Evolutionary conservation across 2,113 vertebrate species (phyloP), one percentile per base, ranked within the genome.

Genomic region (Channa maculata): DNA sequence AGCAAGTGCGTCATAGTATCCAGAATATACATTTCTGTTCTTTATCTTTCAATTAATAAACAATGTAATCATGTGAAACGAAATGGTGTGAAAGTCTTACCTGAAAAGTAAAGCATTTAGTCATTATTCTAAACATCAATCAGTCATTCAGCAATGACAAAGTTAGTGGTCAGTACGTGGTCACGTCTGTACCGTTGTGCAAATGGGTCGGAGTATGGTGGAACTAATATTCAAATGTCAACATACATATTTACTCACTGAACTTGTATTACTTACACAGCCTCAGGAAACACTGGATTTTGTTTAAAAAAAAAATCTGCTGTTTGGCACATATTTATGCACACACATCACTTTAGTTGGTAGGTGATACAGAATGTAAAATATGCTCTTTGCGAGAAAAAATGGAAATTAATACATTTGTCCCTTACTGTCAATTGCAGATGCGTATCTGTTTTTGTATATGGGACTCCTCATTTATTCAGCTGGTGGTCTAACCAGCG

Each of bases 401-500:
- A 45, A 43, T 34, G 33, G 37, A 62, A 62, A 53, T 4, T 34
- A 38, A 52, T 77, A 59, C 5, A 69, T 67, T 72, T 48, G 57
- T 65, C 15, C 63, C 50, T 62, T 58, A 72, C 45, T 60, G 76
- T 68, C 74, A 55, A 71, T 83, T 83, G 64, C 64, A 71, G 66
- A 51, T 44, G 58, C 33, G 65, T 84, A 71, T 76, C 64, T 75
- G 72, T 78, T 82, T 24, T 77, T 76, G 54, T 69, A 55, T 87
- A 57, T 44, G 48, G 14, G 65, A 46, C 65, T 86, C 66, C 63
- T 83, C 66, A 79, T 83, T 86, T 83, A 87, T 87, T 83, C 77
- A 74, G 68, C 76, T 4, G 72, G 75, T 85, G 88, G 86, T 88
- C 84, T 82, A 87, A 90, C 63, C 81, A 87, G 84, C 70, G 49